Conservation (phyloP, 2,113 vertebrate species). For the Petrocephalus microphthalmus region DNA sequence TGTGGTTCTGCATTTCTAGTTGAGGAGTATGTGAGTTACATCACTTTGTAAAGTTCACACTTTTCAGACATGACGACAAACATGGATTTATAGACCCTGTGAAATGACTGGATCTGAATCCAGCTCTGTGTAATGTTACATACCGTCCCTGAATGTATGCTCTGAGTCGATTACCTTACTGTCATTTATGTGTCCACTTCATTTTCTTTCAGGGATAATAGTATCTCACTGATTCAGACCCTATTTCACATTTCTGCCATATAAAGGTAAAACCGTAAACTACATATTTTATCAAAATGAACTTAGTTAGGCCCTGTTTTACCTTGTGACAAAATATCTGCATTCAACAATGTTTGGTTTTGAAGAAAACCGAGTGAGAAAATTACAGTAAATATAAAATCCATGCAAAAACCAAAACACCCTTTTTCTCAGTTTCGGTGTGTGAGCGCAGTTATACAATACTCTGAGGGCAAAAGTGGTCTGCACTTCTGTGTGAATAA, state of each 20-base stretch:
- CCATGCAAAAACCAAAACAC: background rate
- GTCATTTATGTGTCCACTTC: background rate
- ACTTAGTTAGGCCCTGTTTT: background rate
- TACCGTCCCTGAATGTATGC: background rate
- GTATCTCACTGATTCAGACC: background rate
- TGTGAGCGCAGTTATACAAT: background rate
- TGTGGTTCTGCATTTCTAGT: slow-evolving; percentile 41
- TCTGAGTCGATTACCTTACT: background rate
- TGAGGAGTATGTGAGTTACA: slow-evolving; percentile 39
- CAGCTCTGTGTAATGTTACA: slow-evolving; percentile 3
- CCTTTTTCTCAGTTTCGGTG: background rate
- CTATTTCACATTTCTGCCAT: background rate
- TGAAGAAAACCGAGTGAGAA: background rate
- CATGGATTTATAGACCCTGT: slow-evolving; percentile 21
- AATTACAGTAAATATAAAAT: background rate
- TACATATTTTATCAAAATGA: background rate
- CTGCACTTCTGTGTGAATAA: background rate
- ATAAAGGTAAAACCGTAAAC: background rate
- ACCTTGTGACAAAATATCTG: background rate
- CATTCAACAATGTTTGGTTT: background rate
- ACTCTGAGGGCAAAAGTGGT: background rate
- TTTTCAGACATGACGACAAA: slow-evolving; percentile 36
- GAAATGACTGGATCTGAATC: background rate
- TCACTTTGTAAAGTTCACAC: slow-evolving; percentile 38
- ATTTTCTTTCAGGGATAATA: background rate